A percentile compares a stretch with the other conserved stretches of the same genome.
phyloP scores from a whole-genome alignment of 2,888 invertebrate species.

The Acholoe squamosa region DNA sequence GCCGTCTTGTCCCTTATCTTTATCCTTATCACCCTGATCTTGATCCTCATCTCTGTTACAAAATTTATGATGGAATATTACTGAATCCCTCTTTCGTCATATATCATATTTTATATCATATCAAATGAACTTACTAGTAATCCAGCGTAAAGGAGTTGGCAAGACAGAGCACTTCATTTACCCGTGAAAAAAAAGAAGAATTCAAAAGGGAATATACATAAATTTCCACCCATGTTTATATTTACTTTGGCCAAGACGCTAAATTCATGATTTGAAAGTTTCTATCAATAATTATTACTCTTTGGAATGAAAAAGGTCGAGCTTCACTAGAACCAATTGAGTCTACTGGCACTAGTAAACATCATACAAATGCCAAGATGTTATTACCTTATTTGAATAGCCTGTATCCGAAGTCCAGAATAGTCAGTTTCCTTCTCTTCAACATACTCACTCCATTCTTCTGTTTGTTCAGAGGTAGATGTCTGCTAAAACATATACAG shows the following conservation, averaged over 20 bases:
- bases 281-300: no score
- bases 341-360: no score
- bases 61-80: neutral
- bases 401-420: slow-evolving; percentile 39
- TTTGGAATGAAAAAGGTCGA: no score
- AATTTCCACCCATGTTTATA: no score
- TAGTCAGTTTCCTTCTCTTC: slow-evolving; percentile 55
- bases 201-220: no score
- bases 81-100: neutral
- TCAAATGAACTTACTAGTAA: neutral
- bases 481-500: slow-evolving; percentile 7
- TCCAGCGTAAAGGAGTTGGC: no score
- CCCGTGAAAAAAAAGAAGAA: no score
- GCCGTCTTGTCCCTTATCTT: neutral
- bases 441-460: slow-evolving; percentile 53
- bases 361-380: no score
- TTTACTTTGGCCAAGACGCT: no score
- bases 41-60: slow-evolving; percentile 11
- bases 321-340: no score
- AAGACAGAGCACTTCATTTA: no score
- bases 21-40: slow-evolving; percentile 12
- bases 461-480: neutral
- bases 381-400: slow-evolving; percentile 50
- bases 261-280: no score
- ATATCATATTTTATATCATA: neutral